Conservation (phyloP, 2,113 vertebrate genomes). For the Pangasianodon gigas region DNA sequence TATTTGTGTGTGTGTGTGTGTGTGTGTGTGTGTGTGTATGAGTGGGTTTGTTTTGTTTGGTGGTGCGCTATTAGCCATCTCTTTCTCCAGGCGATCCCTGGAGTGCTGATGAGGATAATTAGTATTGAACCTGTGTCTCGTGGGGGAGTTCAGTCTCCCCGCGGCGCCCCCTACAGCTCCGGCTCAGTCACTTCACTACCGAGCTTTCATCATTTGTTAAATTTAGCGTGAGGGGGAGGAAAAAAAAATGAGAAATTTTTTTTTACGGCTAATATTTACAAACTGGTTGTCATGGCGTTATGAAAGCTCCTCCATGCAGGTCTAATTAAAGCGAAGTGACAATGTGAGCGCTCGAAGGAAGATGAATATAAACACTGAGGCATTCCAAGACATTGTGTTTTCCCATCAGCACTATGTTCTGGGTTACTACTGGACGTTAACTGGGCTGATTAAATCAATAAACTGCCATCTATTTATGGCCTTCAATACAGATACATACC, state of each 20-base stretch:
- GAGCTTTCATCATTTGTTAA: slow-evolving; percentile 32
- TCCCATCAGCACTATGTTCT: not conserved
- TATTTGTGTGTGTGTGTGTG: slow-evolving; percentile 42
- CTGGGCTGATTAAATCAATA: too few species aligned
- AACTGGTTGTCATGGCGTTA: slow-evolving; percentile 15
- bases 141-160: slow-evolving; percentile 52
- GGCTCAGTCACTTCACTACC: not conserved
- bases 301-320: not conserved
- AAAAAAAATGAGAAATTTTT: not conserved
- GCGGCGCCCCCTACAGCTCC: not conserved
- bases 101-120: slow-evolving; percentile 74
- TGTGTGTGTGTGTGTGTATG: slow-evolving; percentile 24
- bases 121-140: slow-evolving; percentile 67
- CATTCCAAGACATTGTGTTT: not conserved
- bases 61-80: slow-evolving; percentile 21
- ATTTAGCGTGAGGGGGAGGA: slow-evolving; percentile 20
- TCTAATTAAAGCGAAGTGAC: slow-evolving; percentile 21
- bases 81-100: slow-evolving; percentile 57
- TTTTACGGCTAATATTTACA: slow-evolving; percentile 8
- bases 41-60: slow-evolving; percentile 31
- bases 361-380: not conserved
- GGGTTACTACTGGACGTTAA: not conserved
- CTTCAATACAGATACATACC: not conserved
- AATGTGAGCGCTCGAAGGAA: not conserved
- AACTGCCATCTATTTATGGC: too few species aligned